phyloP scores from a whole-genome alignment of 2,888 invertebrate species.

The Drosophila longiperda region DNA sequence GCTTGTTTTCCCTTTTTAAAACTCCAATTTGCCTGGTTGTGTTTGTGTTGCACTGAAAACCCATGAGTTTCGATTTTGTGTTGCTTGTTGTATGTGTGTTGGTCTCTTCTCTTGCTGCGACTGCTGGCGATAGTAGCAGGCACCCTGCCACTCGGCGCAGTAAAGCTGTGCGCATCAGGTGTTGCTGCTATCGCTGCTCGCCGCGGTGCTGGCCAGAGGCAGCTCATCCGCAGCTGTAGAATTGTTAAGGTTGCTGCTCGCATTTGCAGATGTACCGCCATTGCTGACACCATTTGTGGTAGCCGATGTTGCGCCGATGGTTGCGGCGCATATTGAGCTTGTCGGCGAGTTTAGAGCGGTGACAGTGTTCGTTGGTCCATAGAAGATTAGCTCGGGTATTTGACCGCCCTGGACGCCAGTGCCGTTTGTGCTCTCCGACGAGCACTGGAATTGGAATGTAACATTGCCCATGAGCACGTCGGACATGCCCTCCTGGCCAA shows the following conservation, averaged over 20 bases:
- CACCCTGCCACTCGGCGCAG: constrained; percentile 69
- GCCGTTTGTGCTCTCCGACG: constrained; percentile 98
- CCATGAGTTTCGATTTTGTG: constrained; percentile 74
- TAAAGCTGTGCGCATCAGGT: constrained; percentile 74
- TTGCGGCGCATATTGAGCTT: constrained; percentile 83
- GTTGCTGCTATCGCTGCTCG: constrained; percentile 58
- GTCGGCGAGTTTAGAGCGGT: constrained; percentile 84
- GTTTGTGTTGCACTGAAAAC: constrained; percentile 71
- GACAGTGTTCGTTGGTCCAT: constrained; percentile 91
- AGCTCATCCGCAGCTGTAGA: constrained; percentile 49
- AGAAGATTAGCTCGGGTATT: constrained; percentile 98
- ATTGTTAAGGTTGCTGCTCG: constrained; percentile 54
- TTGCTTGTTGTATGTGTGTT: constrained; percentile 44
- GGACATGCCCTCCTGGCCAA: constrained; percentile 98
- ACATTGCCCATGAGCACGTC: constrained; percentile 97
- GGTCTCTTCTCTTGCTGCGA: constrained; percentile 56
- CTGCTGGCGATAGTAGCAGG: constrained; percentile 64
- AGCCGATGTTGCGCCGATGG: constrained; percentile 61
- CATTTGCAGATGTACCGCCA: constrained; percentile 23
- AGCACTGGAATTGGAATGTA: constrained; percentile 98
- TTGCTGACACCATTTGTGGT: constrained; percentile 27
- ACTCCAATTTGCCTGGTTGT: constrained; percentile 67
- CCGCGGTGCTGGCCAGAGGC: constrained; percentile 39
- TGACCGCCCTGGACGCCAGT: constrained; percentile 99
- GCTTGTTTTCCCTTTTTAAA: constrained; percentile 47